Base-by-base conservation (phyloP, 2,113 vertebrate genomes). In the Entomyzon cyanotis region DNA sequence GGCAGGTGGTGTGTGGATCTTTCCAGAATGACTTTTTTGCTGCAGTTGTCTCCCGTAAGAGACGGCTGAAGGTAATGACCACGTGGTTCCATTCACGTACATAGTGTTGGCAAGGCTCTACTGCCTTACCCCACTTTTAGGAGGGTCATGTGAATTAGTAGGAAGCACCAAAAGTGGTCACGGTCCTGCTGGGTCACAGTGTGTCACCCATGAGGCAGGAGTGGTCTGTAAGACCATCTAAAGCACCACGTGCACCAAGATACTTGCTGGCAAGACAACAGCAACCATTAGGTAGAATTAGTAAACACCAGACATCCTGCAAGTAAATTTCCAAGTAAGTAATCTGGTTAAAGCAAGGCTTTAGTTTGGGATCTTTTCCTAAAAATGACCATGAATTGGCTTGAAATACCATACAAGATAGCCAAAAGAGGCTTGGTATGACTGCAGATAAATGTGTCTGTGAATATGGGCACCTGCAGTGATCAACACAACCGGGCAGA, bases 191-290 rank as follows among this genome's bases (percentile, higher is more conserved):
- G 11, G 6, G 25, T 53, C 23, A 27, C 0, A 0, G 13, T 68
- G 23, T 12, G 33, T 44, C 37, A 70, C 5, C 5, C 9, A 33
- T 50, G 33, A 87, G 25, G 60, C 74, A 84, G n/a, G 5, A 82
- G 22, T 15, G 7, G 30, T 42, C 49, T 11, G 6, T 10, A 33
- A 92, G 27, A 63, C 33, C 21, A 60, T 9, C 30, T 50, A 41
- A n/a, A 0, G 0, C 18, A 80, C 9, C 41, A 47, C 0, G 0
- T 35, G 27, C 15, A 41, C 70, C 44, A 28, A 47, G 30, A 46
- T 33, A n/a, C 31, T 62, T 4, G 0, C 35, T 73, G 37, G 25
- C 22, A 73, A 75, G 53, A 33, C 13, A 55, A 31, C 21, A 60
- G 56, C 50, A 90, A 25, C 17, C 1, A 6, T 10, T 13, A 42